phyloP scores from a whole-genome alignment of 2,113 vertebrate species.

The Sinosuthora webbiana region DNA sequence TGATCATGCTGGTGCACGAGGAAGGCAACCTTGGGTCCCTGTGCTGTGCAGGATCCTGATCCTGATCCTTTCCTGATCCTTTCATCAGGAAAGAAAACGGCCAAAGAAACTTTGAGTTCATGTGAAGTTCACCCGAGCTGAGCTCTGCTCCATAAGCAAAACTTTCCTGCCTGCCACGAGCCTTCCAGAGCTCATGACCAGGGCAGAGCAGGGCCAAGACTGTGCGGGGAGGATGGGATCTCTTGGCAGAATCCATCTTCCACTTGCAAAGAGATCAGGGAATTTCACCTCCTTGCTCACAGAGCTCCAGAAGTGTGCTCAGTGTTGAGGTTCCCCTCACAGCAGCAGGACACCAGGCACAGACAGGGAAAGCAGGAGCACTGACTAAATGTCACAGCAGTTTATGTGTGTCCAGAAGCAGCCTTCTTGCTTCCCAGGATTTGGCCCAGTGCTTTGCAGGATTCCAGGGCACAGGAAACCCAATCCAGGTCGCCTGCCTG shows the following conservation, averaged over 20 bases:
- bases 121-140: neutral
- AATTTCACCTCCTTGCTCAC: neutral
- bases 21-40: neutral
- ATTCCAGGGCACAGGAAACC: neutral
- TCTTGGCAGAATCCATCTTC: neutral
- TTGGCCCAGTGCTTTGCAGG: rapidly evolving
- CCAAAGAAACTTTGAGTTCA: neutral
- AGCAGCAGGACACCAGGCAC: neutral
- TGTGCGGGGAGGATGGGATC: neutral
- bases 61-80: too few species aligned
- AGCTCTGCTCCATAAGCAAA: neutral
- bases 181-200: neutral
- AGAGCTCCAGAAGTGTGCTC: neutral
- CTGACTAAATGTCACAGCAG: neutral
- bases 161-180: neutral
- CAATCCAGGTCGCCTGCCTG: rapidly evolving
- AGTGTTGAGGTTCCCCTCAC: neutral
- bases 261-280: neutral
- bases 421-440: neutral
- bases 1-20: rapidly evolving
- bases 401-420: neutral
- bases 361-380: neutral
- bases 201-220: neutral
- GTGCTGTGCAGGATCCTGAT: neutral
- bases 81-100: neutral